Base-by-base conservation (phyloP, 2,113 vertebrate species). In the Ctenomys sociabilis region DNA sequence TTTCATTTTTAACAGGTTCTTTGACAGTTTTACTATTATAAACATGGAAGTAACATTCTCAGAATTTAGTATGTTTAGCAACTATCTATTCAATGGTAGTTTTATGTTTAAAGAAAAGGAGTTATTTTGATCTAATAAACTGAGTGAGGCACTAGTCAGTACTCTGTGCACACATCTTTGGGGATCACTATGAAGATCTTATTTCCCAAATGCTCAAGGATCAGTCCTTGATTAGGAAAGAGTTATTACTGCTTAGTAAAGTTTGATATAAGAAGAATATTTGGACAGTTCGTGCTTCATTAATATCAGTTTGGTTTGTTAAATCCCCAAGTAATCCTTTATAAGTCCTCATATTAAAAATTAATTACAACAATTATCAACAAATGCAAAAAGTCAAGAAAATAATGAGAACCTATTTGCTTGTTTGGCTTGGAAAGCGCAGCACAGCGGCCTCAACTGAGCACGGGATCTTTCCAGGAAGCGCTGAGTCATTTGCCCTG, bases 281-380 rank as follows among this genome's bases (percentile, higher is more conserved):
- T 97, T 95, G 95, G 85, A 93, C 26, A 95, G 85, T 97, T 93
- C 92, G 85, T 82, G 61, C 72, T 96, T 97, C 97, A 97, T 92
- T 95, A 97, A 92, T 95, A 84, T 57, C 96, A 95, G 90, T 96
- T 97, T 96, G 93, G 83, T 94, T 96, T 96, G 90, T 94, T 86
- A 96, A 97, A 95, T 96, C 85, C 95, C 85, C 78, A 97, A 97
- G 92, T 92, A 92, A 95, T 95, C 77, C 92, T 92, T 96, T 97
- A 97, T 83, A 95, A 93, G 78, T 89, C 63, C 95, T 97, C 85
- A 95, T 92, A 97, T 98, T 96, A 97, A 97, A 97, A 97, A 96
- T 96, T 94, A 97, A 96, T 97, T 93, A 96, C 81, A 90, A 93
- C 61, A 91, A 94, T 97, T 96, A 95, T 95, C 95, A 97, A 93